Evolutionary conservation across 2,888 invertebrate genomes (phyloP).

Genomic region (Ceraclea dissimilis): DNA sequence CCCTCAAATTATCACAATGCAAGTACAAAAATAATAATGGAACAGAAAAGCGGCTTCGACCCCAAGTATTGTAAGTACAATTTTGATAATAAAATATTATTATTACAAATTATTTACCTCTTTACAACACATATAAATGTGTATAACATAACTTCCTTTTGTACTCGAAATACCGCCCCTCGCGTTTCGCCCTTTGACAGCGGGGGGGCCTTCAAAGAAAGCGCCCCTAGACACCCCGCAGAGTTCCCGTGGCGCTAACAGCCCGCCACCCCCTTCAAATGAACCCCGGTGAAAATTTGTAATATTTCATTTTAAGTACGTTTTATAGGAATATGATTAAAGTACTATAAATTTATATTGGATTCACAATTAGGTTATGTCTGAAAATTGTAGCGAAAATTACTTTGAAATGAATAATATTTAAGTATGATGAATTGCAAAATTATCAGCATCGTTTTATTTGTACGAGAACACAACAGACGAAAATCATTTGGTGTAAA

Average conservation of each 20-base stretch:
- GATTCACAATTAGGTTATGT: too few species aligned
- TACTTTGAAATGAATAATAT: too few species aligned
- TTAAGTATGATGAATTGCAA: too few species aligned
- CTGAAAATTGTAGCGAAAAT: too few species aligned
- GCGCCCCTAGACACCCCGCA: not conserved
- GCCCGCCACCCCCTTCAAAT: not conserved
- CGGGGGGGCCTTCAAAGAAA: conserved; percentile 6
- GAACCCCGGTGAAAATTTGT: not conserved
- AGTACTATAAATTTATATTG: too few species aligned
- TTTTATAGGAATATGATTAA: too few species aligned
- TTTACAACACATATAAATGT: not conserved
- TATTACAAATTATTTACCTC: conserved; percentile 1
- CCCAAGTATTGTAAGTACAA: not conserved
- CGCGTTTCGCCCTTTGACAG: not conserved
- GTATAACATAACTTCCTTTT: not conserved
- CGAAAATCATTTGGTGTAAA: too few species aligned
- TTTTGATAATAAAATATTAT: not conserved
- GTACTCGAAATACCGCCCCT: not conserved
- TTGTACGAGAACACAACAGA: too few species aligned
- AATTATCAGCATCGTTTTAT: too few species aligned
- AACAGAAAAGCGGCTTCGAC: not conserved
- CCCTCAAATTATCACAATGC: not conserved
- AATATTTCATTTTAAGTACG: not conserved
- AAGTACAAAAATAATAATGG: not conserved
- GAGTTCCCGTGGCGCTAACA: not conserved